These are phyloP conservation scores for Linepithema humile DNA, from an alignment of 1,140 invertebrate species.

Conservation along the genomic window DNA sequence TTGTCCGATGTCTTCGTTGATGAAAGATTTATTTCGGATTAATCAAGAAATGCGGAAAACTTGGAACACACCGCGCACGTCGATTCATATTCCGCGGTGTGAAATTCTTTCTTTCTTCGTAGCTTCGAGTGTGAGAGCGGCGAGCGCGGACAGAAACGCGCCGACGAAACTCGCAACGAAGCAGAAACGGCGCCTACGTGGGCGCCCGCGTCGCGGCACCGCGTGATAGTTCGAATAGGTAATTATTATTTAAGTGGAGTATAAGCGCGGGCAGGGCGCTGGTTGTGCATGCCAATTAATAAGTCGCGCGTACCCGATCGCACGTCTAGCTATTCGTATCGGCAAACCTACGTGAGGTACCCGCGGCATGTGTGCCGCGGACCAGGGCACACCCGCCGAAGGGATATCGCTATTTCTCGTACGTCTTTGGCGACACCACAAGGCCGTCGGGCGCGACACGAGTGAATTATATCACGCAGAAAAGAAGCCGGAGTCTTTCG, in stretches of 20 bases:
- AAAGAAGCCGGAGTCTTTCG: slow-evolving; percentile 13
- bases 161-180: slow-evolving; percentile 62
- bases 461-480: slow-evolving; percentile 21
- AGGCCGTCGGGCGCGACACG: slow-evolving; percentile 21
- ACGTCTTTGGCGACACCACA: slow-evolving; percentile 18
- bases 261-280: slow-evolving; percentile 50
- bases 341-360: slow-evolving; percentile 14
- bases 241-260: slow-evolving; percentile 77
- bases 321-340: slow-evolving; percentile 16
- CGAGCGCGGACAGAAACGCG: neutral
- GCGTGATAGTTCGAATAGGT: slow-evolving; percentile 64
- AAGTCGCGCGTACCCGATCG: slow-evolving; percentile 21
- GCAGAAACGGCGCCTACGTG: slow-evolving; percentile 80
- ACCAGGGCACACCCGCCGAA: slow-evolving; percentile 10
- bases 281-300: slow-evolving; percentile 69
- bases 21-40: neutral
- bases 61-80: neutral
- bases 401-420: slow-evolving; percentile 24
- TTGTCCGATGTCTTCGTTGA: neutral
- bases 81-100: neutral
- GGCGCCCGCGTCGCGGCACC: slow-evolving; percentile 65
- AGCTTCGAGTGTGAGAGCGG: neutral
- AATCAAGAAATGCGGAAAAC: neutral
- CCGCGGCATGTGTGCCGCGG: neutral
- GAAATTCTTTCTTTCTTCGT: neutral